Evolutionary conservation across 2,113 vertebrate genomes (phyloP), one percentile per base, ranked within the genome.

Genomic region (Mustela lutreola): DNA sequence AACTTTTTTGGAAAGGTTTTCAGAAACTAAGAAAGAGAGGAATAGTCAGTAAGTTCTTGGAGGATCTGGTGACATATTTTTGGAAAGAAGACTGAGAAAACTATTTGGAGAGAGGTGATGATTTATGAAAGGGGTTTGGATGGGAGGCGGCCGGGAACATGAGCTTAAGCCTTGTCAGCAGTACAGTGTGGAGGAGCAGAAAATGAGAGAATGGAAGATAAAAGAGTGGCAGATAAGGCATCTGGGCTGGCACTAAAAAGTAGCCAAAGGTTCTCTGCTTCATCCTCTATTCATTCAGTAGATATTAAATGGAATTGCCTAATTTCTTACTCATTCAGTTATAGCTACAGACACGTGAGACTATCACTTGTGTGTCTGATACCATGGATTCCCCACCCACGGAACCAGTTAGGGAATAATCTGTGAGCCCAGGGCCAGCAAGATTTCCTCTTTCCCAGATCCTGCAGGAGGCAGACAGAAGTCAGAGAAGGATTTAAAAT

Each of bases 21-120:
- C n/a, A 76, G 50, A 76, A 90, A 71, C 45, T 87, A 87, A 96
- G 62, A 75, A 56, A 96, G 79, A 87, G 58, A 80, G 78, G 73
- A 90, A 58, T 12, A 76, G 86, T 91, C 86, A 60, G 87, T 65
- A 62, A 90, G 91, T 65, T 87, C 67, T 90, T 84, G 63, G 87
- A 91, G 86, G 56, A 76, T 60, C 31, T n/a, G 16, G 73, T 92
- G 89, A 91, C 86, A 71, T 81, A 81, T 93, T 89, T 96, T 86
- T 95, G 86, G 94, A 96, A 83, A 78, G 83, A 90, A 94, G 75
- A 80, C 16, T 56, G 48, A 92, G 83, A 50, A 87, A 80, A 76
- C 56, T 92, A n/a, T 95, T 88, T 96, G 87, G 63, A 96, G 80
- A 87, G 73, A 90, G 70, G 89, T 50, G 89, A 95, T 56, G 39